Evolutionary conservation across 37 sponge, comb jelly and placozoan genomes (phyloP).

Genomic region (Aphrocallistes beatrix): DNA sequence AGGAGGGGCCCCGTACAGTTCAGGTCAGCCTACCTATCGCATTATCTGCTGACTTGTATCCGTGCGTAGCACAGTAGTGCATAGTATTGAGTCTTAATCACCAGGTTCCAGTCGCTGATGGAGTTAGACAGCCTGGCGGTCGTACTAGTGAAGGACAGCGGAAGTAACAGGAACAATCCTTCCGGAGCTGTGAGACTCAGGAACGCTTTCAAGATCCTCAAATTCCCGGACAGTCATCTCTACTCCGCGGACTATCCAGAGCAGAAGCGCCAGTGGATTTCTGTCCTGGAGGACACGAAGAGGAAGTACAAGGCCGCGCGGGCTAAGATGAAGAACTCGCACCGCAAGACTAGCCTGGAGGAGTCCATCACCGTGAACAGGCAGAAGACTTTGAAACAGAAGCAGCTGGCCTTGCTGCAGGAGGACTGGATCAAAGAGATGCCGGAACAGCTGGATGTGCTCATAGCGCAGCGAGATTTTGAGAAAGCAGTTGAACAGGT

Average conservation of each 20-base stretch:
- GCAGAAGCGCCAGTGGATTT: constrained; percentile 52
- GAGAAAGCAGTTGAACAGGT: constrained; percentile 64
- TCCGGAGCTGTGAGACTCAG: constrained; percentile 23
- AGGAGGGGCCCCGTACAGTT: constrained; percentile 54
- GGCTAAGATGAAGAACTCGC: constrained; percentile 29
- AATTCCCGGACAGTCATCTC: constrained; percentile 79
- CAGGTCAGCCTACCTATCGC: background rate
- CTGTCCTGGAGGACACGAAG: constrained; percentile 54
- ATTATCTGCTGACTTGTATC: background rate
- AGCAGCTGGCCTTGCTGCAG: background rate
- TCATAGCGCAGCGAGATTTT: constrained; percentile 90
- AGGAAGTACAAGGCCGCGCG: constrained; percentile 49
- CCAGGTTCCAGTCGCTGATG: constrained; percentile 51
- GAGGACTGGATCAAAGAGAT: constrained; percentile 70
- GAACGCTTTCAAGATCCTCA: constrained; percentile 61
- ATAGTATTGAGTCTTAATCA: too few relatives aligned
- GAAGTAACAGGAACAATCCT: background rate
- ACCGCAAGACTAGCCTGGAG: background rate
- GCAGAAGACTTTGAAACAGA: constrained; percentile 8
- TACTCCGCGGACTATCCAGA: constrained; percentile 46
- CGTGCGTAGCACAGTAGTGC: background rate
- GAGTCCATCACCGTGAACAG: constrained; percentile 1
- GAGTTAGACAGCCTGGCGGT: constrained; percentile 88
- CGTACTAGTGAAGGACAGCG: constrained; percentile 54
- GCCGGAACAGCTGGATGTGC: constrained; percentile 88